phyloP scores from a whole-genome alignment of 2,113 vertebrate genomes.

The Periophthalmodon schlosseri region DNA sequence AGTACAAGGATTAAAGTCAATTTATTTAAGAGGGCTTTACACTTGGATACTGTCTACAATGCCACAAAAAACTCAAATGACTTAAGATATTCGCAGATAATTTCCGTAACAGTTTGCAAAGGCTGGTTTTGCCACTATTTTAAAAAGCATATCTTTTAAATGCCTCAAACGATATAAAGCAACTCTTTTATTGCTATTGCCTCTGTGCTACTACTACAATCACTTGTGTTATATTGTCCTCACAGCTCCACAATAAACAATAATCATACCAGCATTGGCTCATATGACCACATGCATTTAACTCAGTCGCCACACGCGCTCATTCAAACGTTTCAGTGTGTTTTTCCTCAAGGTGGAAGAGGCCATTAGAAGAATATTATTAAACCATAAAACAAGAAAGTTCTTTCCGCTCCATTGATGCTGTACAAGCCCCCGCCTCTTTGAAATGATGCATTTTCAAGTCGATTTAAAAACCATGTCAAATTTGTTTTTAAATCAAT shows the following conservation, averaged over 20 bases:
- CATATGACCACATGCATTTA: slow-evolving; percentile 8
- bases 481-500: slow-evolving; percentile 77
- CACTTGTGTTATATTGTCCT: slow-evolving; percentile 22
- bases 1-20: neutral
- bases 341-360: slow-evolving; percentile 62
- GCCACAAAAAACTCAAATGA: too few species aligned
- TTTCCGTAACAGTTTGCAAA: neutral
- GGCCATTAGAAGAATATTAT: slow-evolving; percentile 66
- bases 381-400: slow-evolving; percentile 68
- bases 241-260: slow-evolving; percentile 26
- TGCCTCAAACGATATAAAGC: neutral
- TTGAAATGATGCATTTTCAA: slow-evolving; percentile 63
- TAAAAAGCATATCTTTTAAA: neutral
- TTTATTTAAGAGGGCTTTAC: neutral
- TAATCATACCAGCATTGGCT: slow-evolving; percentile 29
- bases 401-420: slow-evolving; percentile 57
- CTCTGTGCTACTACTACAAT: neutral
- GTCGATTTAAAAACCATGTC: slow-evolving; percentile 69
- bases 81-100: neutral
- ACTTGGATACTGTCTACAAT: too few species aligned
- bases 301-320: neutral
- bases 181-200: neutral
- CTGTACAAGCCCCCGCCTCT: slow-evolving; percentile 54
- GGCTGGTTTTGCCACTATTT: neutral
- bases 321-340: slow-evolving; percentile 30